phyloP scores from a whole-genome alignment of 35 echinoderm and acorn worm species.

The Ophioderma brevispina region DNA sequence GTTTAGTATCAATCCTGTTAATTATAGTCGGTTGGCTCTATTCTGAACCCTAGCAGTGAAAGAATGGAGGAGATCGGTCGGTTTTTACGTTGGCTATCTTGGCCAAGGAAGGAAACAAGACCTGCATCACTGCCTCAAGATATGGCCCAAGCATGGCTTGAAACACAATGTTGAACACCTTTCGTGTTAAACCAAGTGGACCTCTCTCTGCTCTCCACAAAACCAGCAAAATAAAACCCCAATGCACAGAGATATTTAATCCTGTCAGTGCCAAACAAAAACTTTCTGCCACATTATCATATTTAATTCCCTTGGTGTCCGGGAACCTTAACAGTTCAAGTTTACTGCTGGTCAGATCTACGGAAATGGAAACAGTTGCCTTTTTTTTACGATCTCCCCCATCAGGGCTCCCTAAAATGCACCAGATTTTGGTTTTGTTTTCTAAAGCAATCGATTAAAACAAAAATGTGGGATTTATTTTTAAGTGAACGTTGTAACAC shows the following conservation, averaged over 20 bases:
- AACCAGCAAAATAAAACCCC: too few relatives aligned
- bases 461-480: neutral
- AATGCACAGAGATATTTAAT: neutral
- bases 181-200: neutral
- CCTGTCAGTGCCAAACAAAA: neutral
- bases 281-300: neutral
- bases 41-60: neutral
- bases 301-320: neutral
- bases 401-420: neutral
- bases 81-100: too few relatives aligned
- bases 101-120: too few relatives aligned
- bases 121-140: neutral
- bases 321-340: neutral
- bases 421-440: neutral
- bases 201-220: neutral
- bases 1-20: neutral
- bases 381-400: neutral
- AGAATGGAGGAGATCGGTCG: too few relatives aligned
- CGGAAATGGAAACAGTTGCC: neutral
- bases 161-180: slow-evolving; percentile 6
- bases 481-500: neutral
- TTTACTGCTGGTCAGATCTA: neutral
- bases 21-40: neutral
- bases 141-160: neutral
- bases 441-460: neutral